These are phyloP conservation scores for Eupithecia pulchellata DNA, from an alignment of 2,888 invertebrate genomes.

Conservation along the genomic window DNA sequence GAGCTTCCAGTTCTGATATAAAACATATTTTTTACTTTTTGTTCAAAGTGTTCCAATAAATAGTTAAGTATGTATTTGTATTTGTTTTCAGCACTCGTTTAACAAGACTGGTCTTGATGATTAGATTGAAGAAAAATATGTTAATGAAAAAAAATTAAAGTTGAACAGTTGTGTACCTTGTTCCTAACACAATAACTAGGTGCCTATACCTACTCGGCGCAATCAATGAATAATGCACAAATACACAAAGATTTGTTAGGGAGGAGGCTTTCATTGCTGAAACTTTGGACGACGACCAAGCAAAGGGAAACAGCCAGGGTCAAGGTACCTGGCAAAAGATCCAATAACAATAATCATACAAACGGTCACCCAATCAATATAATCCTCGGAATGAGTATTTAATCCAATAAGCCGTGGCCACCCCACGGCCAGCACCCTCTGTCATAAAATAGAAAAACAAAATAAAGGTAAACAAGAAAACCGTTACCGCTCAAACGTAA, in stretches of 20 bases:
- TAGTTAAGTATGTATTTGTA: neutral
- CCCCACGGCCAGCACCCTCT: conserved; percentile 24
- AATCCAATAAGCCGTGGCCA: conserved; percentile 30
- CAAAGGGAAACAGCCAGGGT: neutral
- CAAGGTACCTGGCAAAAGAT: neutral
- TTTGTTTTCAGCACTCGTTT: neutral
- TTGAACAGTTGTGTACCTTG: too few species aligned
- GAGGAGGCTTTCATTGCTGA: neutral
- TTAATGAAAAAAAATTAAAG: neutral
- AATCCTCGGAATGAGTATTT: conserved; percentile 22
- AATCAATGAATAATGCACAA: neutral
- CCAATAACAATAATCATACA: conserved; percentile 12
- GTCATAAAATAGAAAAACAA: conserved; percentile 61
- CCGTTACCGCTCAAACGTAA: conserved; percentile 75
- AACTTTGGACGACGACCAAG: neutral
- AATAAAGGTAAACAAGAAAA: conserved; percentile 79
- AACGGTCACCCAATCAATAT: conserved; percentile 27
- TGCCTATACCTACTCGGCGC: neutral
- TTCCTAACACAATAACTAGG: too few species aligned
- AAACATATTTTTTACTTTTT: neutral
- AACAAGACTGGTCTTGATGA: neutral
- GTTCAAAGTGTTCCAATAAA: neutral
- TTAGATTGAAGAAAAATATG: neutral
- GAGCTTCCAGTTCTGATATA: neutral
- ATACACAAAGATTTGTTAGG: neutral